Base-by-base conservation (phyloP, 92 coral and sea anemone genomes). In the Phenganax marumi region DNA sequence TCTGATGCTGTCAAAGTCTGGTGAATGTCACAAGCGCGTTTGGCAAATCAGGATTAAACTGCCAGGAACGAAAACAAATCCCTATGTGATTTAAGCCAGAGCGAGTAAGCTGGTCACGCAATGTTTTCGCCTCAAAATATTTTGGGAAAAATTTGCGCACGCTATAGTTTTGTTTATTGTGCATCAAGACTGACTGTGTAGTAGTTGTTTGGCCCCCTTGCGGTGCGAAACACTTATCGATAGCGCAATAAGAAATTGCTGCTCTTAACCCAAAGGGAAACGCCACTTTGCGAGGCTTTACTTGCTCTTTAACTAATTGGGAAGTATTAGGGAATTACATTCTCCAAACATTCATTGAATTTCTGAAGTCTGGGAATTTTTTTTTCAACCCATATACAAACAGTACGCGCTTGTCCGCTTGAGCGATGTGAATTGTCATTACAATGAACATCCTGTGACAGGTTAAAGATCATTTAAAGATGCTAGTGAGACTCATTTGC, bases 11-110 rank as follows among this genome's bases (percentile, higher is more conserved):
- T 75, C 80, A 55, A 64, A 49, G 80, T 75, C 80, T 75, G 80
- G 65, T 52, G 66, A 75, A 53, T 55, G 80, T 75, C 43, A 33
- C 80, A 75, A 10, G 51, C 25, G 43, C 46, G 76, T 39, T 50
- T 7, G 66, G n/a, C 46, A 75, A 75, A 75, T 66, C 65, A 52
- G 80, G 80, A 75, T 75, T 75, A 75, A 46, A 8, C 17, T 53
- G 80, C 50, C 48, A 52, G 60, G 7, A 12, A 50, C 61, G 43
- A 64, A 64, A 64, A 64, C 43, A 22, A 64, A 64, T 22, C 70
- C 70, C 8, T 10, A 47, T 64, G 23, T 64, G 70, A 64, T 64
- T 64, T 64, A 22, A 25, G 70, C 70, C 70, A 64, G 26, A 11
- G 70, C 47, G 16, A 25, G 46, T 13, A 18, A 8, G 46, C 22